Conservation (phyloP, 2,888 invertebrate species). For the Lampropteryx suffumata region DNA sequence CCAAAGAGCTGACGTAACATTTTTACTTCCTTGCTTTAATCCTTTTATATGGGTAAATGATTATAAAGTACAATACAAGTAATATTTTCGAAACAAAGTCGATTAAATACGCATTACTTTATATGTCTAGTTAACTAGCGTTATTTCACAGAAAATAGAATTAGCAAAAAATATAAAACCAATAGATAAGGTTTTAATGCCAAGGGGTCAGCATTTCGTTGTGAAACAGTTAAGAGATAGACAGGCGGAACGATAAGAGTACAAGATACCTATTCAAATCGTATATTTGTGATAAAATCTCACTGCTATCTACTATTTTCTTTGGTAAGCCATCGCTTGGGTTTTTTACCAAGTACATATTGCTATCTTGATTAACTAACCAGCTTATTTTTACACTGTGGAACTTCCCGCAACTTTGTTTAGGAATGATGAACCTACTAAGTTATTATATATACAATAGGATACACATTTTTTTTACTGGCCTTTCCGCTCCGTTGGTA, state of each 20-base stretch:
- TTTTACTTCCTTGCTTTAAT: slow-evolving; percentile 53
- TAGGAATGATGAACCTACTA: no score
- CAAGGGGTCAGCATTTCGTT: slow-evolving; percentile 40
- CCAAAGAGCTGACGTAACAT: slow-evolving; percentile 56
- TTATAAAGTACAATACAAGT: no score
- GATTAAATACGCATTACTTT: slow-evolving; percentile 19
- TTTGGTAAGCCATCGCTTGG: slow-evolving; percentile 11
- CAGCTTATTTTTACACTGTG: not conserved
- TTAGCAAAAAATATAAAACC: slow-evolving; percentile 6
- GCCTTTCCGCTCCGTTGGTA: no score
- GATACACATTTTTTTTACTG: no score
- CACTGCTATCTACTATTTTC: slow-evolving; percentile 12
- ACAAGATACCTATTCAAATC: slow-evolving; percentile 33
- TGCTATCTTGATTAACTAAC: not conserved
- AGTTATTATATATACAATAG: no score
- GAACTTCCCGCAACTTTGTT: no score
- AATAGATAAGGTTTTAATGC: slow-evolving; percentile 29
- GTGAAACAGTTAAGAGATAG: slow-evolving; percentile 43
- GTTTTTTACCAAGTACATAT: slow-evolving; percentile 1
- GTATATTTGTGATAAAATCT: slow-evolving; percentile 30
- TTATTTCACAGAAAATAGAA: no score
- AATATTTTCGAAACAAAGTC: no score
- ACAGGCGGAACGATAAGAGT: slow-evolving; percentile 43
- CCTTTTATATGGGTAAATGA: no score
- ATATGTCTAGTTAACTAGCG: no score